Conservation (phyloP, 2,888 invertebrate species). For the Zelleria hepariella region DNA sequence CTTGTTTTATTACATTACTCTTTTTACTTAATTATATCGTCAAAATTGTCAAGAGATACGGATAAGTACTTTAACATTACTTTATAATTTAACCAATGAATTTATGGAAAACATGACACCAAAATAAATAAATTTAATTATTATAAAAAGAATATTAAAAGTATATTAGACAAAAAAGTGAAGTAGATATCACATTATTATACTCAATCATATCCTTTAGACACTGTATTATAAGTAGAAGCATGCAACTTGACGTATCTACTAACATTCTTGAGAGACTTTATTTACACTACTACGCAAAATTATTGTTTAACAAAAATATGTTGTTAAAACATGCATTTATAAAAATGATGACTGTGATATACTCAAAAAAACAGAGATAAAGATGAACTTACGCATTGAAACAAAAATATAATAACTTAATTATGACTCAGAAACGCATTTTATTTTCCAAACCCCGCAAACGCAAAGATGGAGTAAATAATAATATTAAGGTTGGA, state of each 20-base stretch:
- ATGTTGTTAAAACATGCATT: conserved; percentile 24
- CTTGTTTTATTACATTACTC: too few species aligned
- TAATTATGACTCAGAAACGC: neutral
- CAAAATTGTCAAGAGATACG: neutral
- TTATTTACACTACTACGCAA: neutral
- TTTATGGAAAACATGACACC: neutral
- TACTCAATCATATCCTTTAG: neutral
- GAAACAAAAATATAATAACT: conserved; percentile 26
- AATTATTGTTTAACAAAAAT: conserved; percentile 1
- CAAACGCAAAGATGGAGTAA: too few species aligned
- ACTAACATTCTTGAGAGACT: neutral
- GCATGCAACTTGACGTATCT: neutral
- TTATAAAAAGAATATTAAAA: too few species aligned
- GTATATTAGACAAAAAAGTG: neutral
- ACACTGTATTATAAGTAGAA: neutral
- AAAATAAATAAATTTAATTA: neutral
- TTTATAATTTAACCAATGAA: neutral
- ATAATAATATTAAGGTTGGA: too few species aligned
- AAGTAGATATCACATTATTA: neutral
- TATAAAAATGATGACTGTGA: conserved; percentile 70
- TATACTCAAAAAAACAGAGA: conserved; percentile 48
- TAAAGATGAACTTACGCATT: conserved; percentile 51
- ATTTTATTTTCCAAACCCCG: neutral
- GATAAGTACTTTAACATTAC: neutral
- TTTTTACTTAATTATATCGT: too few species aligned